Evolutionary conservation across 2,888 invertebrate genomes (phyloP), one percentile per base, ranked within the genome.

Genomic region (Pantelozetes paolii): DNA sequence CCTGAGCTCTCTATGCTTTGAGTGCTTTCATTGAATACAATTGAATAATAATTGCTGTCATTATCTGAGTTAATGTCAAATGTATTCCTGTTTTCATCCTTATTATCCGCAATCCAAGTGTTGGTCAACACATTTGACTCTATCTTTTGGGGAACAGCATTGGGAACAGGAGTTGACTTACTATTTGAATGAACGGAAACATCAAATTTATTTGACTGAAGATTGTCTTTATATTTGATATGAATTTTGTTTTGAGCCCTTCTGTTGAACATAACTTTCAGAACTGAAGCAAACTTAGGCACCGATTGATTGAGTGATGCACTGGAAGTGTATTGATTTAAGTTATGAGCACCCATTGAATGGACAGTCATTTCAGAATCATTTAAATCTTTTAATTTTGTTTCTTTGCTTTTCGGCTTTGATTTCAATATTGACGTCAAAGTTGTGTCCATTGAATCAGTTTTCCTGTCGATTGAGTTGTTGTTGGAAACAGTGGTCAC

Each of bases 351-450:
- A 71, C 74, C 40, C 71, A 57, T 18, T 71, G 48, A 3, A 71
- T 59, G 2, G 42, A 74, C 18, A 74, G 36, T 6, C n/a, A n/a
- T n/a, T n/a, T n/a, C n/a, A n/a, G 74, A 71, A 40, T 74, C 74
- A 26, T 70, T 57, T 20, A 42, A 73, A 3, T 67, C 64, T 8
- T 20, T n/a, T 15, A 8, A n/a, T 64, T 64, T 64, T n/a, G 32
- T 15, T 64, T 64, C 64, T 36, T 64, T 64, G 64, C 64, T 64
- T 13, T 64, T 64, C 5, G 64, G 64, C 64, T 64, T 64, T 64
- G 36, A 64, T n/a, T 36, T 36, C 11, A n/a, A n/a, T n/a, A n/a
- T n/a, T n/a, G 64, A 36, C 5, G 64, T 36, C 32, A 36, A 64
- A 8, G 36, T 1, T n/a, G 15, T 64, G 2, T 20, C 36, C n/a